Evolutionary conservation across 1,140 invertebrate genomes (phyloP), one percentile per base, ranked within the genome.

Genomic region (Bombus pascuorum): DNA sequence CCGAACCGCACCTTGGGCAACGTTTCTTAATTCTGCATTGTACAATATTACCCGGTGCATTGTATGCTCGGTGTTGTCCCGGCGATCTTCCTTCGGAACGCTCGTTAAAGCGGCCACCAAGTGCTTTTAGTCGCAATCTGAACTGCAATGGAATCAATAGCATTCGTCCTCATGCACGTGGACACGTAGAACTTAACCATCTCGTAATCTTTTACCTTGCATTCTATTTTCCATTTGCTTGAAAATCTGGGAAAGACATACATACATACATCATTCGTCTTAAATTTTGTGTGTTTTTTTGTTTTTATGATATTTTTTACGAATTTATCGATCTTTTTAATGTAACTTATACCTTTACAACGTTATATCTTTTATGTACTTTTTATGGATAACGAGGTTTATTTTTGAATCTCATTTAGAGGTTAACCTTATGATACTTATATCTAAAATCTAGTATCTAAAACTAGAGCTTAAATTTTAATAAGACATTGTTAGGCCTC

Each of bases 61-160:
- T 9, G 57, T 22, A 32, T 62, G 3, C 37, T 13, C 13, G 22
- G 18, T 32, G 6, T 59, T n/a, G 47, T 42, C 25, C 34, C 15
- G 0, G 15, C n/a, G n/a, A 71, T 83, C 78, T 42, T 32, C 18
- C 18, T 68, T 9, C 34, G 37, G 25, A 62, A 39, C 47, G 71
- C 39, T 76, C 77, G 73, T 86, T 77, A 76, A 39, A 86, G 32
- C 37, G 76, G 47, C 80, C 70, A 57, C 81, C 83, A 75, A 79
- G 76, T 86, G 78, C 83, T 66, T 91, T 81, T 78, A 44, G 83
- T 86, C 86, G 90, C 87, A 81, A 91, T 91, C 79, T 73, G 81
- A 91, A 87, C 91, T 91, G 92, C 92, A 93, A 81, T 72, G 86
- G 83, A 92, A 91, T 91, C 91, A 76, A 92, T 92, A 92, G 66